Evolutionary conservation across 2,113 vertebrate genomes (phyloP), one percentile per base, ranked within the genome.

Genomic region (Pedetes capensis): DNA sequence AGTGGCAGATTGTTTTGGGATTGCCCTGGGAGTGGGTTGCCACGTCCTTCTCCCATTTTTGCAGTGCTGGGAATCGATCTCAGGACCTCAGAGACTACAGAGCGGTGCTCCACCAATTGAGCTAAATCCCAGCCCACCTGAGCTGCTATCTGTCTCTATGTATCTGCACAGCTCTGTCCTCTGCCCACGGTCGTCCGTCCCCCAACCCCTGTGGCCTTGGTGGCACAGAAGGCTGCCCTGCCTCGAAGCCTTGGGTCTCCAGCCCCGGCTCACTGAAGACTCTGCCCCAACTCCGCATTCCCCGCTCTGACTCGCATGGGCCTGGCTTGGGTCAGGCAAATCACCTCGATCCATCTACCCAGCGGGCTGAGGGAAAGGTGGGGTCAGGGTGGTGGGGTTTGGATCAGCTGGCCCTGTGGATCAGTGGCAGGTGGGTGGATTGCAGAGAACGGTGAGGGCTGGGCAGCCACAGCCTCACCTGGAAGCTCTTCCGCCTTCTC

Each of bases 141-240:
- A n/a, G n/a, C n/a, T n/a, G n/a, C n/a, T n/a, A n/a, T n/a, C n/a
- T n/a, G n/a, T n/a, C 61, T 61, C 75, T 53, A 49, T n/a, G 3
- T 51, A 27, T 68, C 4, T 68, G 23, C 25, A 2, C 4, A 5
- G 51, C 68, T 75, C 14, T 0, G 18, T 44, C 17, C 44, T 37
- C 34, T 23, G 13, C 23, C 23, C 1, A 0, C 6, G 3, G 32
- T 3, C 2, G 13, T 39, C 8, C 5, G 1, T 39, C 16, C 47
- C 53, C 1, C 23, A n/a, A n/a, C 83, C 17, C 37, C 74, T 8
- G 63, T 25, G 64, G 78, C 72, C 66, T 87, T 0, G 0, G 34
- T 1, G 39, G 23, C 34, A 27, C 32, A 32, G 57, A 7, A 7
- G 29, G 25, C 20, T n/a, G 32, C 10, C n/a, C 63, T 79, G n/a